Evolutionary conservation across 2,113 vertebrate genomes (phyloP).

Genomic region (Condylura cristata): DNA sequence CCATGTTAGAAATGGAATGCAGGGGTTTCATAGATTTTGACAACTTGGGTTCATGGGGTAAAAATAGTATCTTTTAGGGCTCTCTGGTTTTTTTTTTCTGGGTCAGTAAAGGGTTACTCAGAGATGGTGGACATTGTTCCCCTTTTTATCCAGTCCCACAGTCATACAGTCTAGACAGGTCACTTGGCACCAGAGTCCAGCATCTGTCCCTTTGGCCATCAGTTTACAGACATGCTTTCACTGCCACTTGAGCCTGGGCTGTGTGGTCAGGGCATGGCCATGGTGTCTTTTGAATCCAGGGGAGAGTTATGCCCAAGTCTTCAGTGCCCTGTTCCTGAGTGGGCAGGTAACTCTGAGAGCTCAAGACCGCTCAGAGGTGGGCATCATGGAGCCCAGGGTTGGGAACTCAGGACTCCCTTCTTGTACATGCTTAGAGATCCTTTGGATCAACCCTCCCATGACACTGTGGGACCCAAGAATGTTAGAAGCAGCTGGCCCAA

Average conservation of each 20-base stretch:
- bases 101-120: not conserved
- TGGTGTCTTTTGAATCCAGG: not conserved
- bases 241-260: not conserved
- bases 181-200: not conserved
- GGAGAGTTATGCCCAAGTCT: not conserved
- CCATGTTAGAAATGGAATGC: not conserved
- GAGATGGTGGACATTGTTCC: not conserved
- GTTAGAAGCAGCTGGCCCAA: not conserved
- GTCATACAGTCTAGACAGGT: not conserved
- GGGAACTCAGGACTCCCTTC: not conserved
- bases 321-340: not conserved
- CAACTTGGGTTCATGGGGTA: not conserved
- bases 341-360: not conserved
- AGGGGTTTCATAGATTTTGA: not conserved
- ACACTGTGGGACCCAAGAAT: not conserved
- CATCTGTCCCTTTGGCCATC: not conserved
- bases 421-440: not conserved
- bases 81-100: not conserved
- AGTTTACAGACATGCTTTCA: not conserved
- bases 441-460: not conserved
- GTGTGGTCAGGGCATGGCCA: too few relatives aligned
- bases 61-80: not conserved
- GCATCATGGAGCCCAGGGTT: not conserved
- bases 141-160: not conserved
- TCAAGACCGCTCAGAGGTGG: not conserved